Evolutionary conservation across 2,888 invertebrate species (phyloP).

Genomic region (Tenthredo distinguenda): DNA sequence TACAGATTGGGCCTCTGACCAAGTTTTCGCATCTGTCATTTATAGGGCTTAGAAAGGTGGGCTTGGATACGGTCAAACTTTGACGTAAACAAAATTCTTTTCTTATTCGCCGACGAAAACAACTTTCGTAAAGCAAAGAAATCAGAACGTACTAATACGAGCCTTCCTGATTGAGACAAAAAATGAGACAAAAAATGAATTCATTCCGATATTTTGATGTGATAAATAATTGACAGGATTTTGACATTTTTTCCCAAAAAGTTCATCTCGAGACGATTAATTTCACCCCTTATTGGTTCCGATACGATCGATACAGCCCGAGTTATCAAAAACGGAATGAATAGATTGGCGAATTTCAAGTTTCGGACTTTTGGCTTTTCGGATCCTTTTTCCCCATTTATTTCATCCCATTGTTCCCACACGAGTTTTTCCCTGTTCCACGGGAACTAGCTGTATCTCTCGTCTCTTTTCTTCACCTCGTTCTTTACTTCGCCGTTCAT

Average conservation of each 20-base stretch:
- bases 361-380: not conserved
- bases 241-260: too few species aligned
- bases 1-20: conserved; percentile 2
- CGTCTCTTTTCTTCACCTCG: conserved; percentile 15
- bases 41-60: conserved; percentile 22
- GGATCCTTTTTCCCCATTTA: not conserved
- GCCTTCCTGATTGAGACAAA: too few species aligned
- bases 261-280: too few species aligned
- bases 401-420: not conserved
- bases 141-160: not conserved
- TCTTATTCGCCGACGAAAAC: not conserved
- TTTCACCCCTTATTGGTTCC: too few species aligned
- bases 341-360: too few species aligned
- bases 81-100: conserved; percentile 14
- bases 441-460: not conserved
- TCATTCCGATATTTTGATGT: too few species aligned
- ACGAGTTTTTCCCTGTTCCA: not conserved
- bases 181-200: too few species aligned
- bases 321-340: too few species aligned
- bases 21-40: conserved; percentile 31
- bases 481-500: conserved; percentile 18
- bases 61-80: not conserved
- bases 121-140: not conserved
- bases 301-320: too few species aligned
- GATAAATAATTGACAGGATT: too few species aligned